Evolutionary conservation across 2,797 vertebrate genomes (phyloP), one percentile per base, ranked within the genome.

Genomic region (Sternotherus odoratus): DNA sequence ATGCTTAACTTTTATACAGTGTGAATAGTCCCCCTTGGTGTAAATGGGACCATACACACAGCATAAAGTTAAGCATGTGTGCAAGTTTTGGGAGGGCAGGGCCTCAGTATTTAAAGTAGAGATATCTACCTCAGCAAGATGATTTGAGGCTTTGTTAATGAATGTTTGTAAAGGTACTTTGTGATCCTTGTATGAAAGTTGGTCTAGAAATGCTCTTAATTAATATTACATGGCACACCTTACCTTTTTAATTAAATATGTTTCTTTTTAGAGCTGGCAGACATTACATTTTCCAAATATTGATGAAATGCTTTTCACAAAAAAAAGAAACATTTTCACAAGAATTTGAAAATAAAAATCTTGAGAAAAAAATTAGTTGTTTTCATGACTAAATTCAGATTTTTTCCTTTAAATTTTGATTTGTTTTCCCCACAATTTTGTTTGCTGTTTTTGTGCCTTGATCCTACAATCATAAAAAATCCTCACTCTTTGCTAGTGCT

Each of bases 241-340:
- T 88, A 36, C 33, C 36, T 66, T 66, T 66, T 66, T 19, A 66
- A 66, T 36, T 1, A 66, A 66, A 66, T 60, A 81, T 86, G 54
- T 91, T 92, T 95, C 89, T 54, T 94, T 91, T 94, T 12, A 91
- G 43, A 78, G 15, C 48, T 92, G 66, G 57, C n/a, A 81, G 63
- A 28, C 89, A 54, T 26, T 92, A 86, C 77, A 19, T 79, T 86
- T 92, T 77, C 15, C 48, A 48, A 92, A 36, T 50, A 83, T 46
- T 72, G 69, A 28, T 0, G 0, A 12, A 12, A 54, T 3, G 77
- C 54, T 77, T 87, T 83, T 93, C 82, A 85, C 80, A 85, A 69
- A 92, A 85, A 33, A 75, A 69, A 63, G 69, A 94, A 88, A 66
- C 69, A 80, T 63, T 77, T 91, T 46, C 84, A 72, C 24, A 69